These are phyloP conservation scores for Periophthalmus modestus DNA, from an alignment of 2,113 vertebrate genomes.

Conservation along the genomic window DNA sequence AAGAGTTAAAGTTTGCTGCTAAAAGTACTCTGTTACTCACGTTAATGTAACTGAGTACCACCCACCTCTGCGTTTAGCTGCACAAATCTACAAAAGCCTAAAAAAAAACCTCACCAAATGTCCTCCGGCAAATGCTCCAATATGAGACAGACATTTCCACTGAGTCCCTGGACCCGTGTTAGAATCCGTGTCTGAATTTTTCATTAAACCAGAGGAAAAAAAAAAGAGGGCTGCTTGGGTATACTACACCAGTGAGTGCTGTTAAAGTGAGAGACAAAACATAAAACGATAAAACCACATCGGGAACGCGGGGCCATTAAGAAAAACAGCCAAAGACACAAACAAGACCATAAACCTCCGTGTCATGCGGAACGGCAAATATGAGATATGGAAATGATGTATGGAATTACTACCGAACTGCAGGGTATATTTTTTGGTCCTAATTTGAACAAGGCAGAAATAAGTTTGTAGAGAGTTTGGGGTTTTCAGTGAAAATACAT, in stretches of 20 bases:
- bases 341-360: neutral
- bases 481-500: too few relatives aligned
- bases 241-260: neutral
- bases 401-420: neutral
- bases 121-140: neutral
- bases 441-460: too few relatives aligned
- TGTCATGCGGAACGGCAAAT: neutral
- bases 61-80: neutral
- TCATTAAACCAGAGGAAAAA: neutral
- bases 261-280: slow-evolving; percentile 10
- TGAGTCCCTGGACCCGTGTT: slow-evolving; percentile 1
- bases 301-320: slow-evolving; percentile 10
- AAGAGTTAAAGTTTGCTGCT: too few relatives aligned
- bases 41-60: too few relatives aligned
- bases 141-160: neutral
- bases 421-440: too few relatives aligned
- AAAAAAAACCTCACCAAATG: neutral
- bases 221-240: neutral
- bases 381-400: neutral
- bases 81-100: neutral
- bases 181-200: neutral
- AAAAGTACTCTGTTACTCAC: too few relatives aligned
- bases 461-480: too few relatives aligned
- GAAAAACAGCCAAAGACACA: slow-evolving; percentile 3
- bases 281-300: slow-evolving; percentile 1